Evolutionary conservation across 2,113 vertebrate species (phyloP).

Genomic region (Hiodon alosoides): DNA sequence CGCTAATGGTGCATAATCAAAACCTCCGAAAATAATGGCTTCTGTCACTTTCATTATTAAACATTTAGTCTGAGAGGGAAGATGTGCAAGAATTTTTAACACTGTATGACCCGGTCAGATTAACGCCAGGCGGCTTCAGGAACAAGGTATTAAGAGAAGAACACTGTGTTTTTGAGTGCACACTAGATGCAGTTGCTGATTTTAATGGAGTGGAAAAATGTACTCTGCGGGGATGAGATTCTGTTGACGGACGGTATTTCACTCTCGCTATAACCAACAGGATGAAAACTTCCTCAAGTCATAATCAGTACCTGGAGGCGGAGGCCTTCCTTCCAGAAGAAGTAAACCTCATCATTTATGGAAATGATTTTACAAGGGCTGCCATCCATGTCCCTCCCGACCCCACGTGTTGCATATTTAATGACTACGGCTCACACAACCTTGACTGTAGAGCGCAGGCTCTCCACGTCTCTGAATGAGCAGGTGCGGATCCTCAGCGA

Average conservation of each 20-base stretch:
- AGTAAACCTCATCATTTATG: background rate
- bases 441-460: background rate
- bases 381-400: background rate
- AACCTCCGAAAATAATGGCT: constrained; percentile 20
- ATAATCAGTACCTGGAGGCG: background rate
- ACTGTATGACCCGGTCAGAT: constrained; percentile 2
- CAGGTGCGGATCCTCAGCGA: background rate
- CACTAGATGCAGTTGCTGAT: background rate
- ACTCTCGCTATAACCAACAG: background rate
- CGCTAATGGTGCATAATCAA: constrained; percentile 33
- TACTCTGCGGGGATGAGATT: background rate
- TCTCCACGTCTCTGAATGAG: background rate
- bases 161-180: background rate
- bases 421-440: background rate
- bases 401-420: background rate
- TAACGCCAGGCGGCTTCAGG: background rate
- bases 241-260: background rate
- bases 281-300: background rate
- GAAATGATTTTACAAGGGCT: background rate
- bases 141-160: background rate
- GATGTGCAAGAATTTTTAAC: constrained; percentile 1
- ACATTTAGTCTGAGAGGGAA: constrained; percentile 8
- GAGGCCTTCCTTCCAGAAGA: background rate
- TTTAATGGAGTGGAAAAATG: background rate
- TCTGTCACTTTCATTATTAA: constrained; percentile 20